Evolutionary conservation across 64 coral and sea anemone genomes (phyloP).

Genomic region (Catalaphyllia jardinei): DNA sequence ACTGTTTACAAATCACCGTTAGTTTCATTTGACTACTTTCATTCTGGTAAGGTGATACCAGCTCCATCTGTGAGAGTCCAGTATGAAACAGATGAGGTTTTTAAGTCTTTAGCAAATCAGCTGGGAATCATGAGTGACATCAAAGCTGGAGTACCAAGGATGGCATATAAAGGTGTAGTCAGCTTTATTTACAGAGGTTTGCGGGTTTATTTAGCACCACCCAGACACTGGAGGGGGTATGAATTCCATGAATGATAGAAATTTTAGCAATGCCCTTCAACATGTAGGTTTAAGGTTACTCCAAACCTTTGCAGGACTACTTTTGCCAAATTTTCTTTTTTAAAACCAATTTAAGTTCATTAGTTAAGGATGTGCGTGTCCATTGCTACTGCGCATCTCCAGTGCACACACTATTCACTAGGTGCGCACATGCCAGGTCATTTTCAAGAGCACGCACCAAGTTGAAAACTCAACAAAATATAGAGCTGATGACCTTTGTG

Average conservation of each 20-base stretch:
- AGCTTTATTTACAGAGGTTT: constrained; percentile 64
- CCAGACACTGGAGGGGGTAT: constrained; percentile 55
- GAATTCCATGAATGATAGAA: constrained; percentile 6
- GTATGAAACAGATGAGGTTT: constrained; percentile 57
- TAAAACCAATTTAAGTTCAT: no score
- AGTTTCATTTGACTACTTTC: constrained; percentile 43
- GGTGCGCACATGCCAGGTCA: no score
- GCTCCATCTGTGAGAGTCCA: constrained; percentile 55
- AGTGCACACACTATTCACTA: no score
- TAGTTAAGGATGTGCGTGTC: no score
- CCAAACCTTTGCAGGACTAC: no score
- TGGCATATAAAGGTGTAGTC: constrained; percentile 84
- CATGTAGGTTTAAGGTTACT: no score
- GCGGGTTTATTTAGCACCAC: constrained; percentile 77
- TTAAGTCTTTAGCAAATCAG: constrained; percentile 58
- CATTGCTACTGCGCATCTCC: no score
- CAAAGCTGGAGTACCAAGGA: constrained; percentile 86
- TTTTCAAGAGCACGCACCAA: no score
- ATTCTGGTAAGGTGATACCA: constrained; percentile 5
- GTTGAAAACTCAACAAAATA: no score
- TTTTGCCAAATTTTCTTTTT: no score
- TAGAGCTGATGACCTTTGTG: no score
- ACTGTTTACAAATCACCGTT: constrained; percentile 59
- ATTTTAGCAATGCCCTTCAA: neutral
- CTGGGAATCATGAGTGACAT: constrained; percentile 82